phyloP scores from a whole-genome alignment of 2,113 vertebrate species.

The Pluvialis apricaria region DNA sequence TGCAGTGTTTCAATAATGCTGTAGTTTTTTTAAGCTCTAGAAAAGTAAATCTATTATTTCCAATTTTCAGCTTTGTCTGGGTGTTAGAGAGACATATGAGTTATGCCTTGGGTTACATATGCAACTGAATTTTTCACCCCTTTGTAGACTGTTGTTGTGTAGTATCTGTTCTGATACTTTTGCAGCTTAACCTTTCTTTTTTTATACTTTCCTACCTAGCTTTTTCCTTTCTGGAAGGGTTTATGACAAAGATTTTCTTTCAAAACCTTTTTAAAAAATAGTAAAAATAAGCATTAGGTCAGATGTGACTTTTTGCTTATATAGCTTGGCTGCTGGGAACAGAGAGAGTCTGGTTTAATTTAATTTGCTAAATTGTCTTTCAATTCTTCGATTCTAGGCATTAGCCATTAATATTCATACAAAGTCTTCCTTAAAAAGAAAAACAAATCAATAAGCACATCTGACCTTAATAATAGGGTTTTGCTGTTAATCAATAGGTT shows the following conservation, averaged over 20 bases:
- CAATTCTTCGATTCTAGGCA: not conserved
- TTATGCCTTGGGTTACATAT: slow-evolving; percentile 13
- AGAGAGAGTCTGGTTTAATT: not conserved
- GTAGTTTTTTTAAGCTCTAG: not conserved
- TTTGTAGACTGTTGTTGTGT: not conserved
- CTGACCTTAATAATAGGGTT: slow-evolving; percentile 8
- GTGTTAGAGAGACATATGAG: not conserved
- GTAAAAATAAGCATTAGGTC: not conserved
- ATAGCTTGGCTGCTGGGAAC: not conserved
- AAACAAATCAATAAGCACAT: slow-evolving; percentile 23
- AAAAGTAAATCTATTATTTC: not conserved
- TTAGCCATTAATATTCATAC: slow-evolving; percentile 14
- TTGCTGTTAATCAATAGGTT: slow-evolving; percentile 35
- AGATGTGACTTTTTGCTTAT: not conserved
- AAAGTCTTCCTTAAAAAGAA: slow-evolving; percentile 10
- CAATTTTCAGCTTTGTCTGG: not conserved
- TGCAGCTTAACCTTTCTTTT: not conserved
- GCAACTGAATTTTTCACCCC: not conserved
- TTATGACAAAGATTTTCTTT: not conserved
- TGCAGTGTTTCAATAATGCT: not conserved
- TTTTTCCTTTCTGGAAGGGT: not conserved
- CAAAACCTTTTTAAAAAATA: not conserved
- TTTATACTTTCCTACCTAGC: not conserved
- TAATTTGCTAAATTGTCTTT: not conserved
- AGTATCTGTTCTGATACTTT: not conserved